phyloP scores from a whole-genome alignment of 2,888 invertebrate genomes.

The Lepidochitona cinerea region DNA sequence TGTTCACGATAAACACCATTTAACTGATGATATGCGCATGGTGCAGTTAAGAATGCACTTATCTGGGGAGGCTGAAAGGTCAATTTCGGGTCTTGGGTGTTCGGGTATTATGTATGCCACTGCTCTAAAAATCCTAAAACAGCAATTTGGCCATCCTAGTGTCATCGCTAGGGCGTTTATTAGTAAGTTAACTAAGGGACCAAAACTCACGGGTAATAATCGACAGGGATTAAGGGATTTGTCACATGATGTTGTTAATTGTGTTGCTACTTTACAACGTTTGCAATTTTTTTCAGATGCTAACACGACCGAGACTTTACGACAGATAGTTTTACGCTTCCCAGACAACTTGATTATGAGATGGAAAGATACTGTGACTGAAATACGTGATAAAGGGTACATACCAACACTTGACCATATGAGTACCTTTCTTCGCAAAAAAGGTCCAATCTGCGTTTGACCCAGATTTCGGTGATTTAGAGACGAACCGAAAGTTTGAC shows the following conservation, averaged over 20 bases:
- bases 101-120: constrained; percentile 13
- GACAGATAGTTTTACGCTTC: constrained; percentile 12
- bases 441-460: constrained; percentile 11
- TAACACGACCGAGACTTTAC: neutral
- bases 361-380: constrained; percentile 10
- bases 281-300: neutral
- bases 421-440: constrained; percentile 11
- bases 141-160: constrained; percentile 12
- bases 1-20: constrained; percentile 13
- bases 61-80: neutral
- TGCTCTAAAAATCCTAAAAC: constrained; percentile 15
- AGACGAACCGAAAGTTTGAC: neutral
- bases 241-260: constrained; percentile 10
- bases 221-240: constrained; percentile 4
- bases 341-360: constrained; percentile 14
- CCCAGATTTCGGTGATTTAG: constrained; percentile 17
- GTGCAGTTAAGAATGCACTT: constrained; percentile 9
- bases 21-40: constrained; percentile 15
- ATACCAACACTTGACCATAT: constrained; percentile 6
- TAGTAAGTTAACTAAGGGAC: constrained; percentile 9
- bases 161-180: constrained; percentile 12
- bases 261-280: constrained; percentile 6
- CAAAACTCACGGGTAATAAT: neutral
- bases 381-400: constrained; percentile 13
- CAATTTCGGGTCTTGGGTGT: constrained; percentile 1